Percentiles rank a stretch among this genome's conserved stretches.
phyloP scores from a whole-genome alignment of 2,888 invertebrate genomes.

The Lamproptera curius region DNA sequence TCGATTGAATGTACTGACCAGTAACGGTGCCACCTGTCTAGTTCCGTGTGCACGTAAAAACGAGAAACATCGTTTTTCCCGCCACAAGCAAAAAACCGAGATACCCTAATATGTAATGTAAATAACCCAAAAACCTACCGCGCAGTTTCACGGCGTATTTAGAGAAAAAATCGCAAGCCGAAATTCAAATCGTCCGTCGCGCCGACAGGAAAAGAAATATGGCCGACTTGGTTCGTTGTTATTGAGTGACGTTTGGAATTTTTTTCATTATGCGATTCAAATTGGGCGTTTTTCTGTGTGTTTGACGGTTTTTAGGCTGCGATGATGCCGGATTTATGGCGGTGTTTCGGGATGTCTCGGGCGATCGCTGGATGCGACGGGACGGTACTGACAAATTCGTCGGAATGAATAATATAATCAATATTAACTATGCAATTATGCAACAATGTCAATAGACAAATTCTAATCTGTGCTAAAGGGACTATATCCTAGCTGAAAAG shows the following conservation, averaged over 20 bases:
- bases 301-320: constrained; percentile 58
- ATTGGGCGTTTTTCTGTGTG: constrained; percentile 52
- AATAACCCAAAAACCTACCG: constrained; percentile 66
- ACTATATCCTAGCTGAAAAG: too few species aligned
- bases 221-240: constrained; percentile 61
- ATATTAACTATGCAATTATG: too few species aligned
- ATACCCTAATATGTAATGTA: constrained; percentile 50
- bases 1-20: neutral
- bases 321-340: constrained; percentile 53
- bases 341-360: constrained; percentile 46
- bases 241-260: constrained; percentile 53
- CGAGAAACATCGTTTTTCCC: constrained; percentile 51
- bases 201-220: constrained; percentile 58
- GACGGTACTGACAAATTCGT: too few species aligned
- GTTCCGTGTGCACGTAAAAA: constrained; percentile 44
- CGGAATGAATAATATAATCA: too few species aligned
- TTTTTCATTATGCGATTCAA: constrained; percentile 43
- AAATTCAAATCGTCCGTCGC: constrained; percentile 58
- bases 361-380: too few species aligned
- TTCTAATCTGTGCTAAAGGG: too few species aligned
- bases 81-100: constrained; percentile 59
- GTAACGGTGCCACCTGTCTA: constrained; percentile 33
- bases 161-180: constrained; percentile 39
- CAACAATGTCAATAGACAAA: too few species aligned
- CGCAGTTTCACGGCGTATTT: constrained; percentile 32